These are phyloP conservation scores for Takifugu bimaculatus DNA, from an alignment of 2,113 vertebrate species.

Conservation along the genomic window DNA sequence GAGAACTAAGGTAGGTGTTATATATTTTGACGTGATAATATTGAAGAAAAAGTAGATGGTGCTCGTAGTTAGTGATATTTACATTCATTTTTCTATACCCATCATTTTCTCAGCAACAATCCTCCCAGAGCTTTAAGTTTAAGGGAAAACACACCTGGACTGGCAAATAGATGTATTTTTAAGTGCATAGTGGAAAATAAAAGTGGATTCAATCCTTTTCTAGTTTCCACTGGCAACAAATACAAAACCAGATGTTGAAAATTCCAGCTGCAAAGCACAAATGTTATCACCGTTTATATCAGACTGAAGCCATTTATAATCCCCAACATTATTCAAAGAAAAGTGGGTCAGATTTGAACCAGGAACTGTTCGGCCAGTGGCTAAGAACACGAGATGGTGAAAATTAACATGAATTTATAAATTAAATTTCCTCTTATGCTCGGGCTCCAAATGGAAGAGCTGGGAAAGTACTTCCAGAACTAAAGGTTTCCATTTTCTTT, in stretches of 20 bases:
- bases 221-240: conserved; percentile 15
- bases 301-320: conserved; percentile 6
- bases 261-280: not conserved
- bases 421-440: too few species aligned
- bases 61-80: not conserved
- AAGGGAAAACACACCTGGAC: not conserved
- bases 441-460: too few species aligned
- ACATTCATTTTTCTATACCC: not conserved
- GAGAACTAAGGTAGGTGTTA: conserved; percentile 30
- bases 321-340: conserved; percentile 1
- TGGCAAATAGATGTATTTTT: not conserved
- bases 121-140: not conserved
- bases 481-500: not conserved
- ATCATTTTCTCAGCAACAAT: not conserved
- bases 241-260: conserved; percentile 34
- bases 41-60: not conserved
- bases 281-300: not conserved
- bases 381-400: not conserved
- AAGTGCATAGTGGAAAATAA: conserved; percentile 19
- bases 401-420: not conserved
- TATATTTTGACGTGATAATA: not conserved
- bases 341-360: not conserved
- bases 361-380: not conserved
- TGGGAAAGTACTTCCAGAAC: not conserved
- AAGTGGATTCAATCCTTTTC: conserved; percentile 15